A percentile compares a stretch with the other conserved stretches of the same genome.
Conservation (phyloP, 2,888 invertebrate species). For the Selenia dentaria region DNA sequence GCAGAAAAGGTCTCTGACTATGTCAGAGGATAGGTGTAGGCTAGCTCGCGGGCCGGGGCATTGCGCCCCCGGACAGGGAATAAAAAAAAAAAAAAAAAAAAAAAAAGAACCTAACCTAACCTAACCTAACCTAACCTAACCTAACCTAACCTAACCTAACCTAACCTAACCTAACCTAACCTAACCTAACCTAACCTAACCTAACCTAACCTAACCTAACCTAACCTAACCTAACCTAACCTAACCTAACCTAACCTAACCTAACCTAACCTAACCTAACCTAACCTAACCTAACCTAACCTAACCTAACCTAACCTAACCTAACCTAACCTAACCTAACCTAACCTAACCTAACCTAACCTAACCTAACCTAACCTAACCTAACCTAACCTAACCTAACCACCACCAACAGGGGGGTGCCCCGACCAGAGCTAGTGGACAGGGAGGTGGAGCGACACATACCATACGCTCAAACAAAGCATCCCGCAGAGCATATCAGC, state of each 20-base stretch:
- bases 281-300: slow-evolving; percentile 22
- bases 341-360: slow-evolving; percentile 25
- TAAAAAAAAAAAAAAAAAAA: too few species aligned
- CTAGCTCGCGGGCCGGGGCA: too few species aligned
- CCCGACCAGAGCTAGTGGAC: too few species aligned
- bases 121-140: too few species aligned
- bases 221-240: slow-evolving; percentile 26
- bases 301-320: slow-evolving; percentile 25
- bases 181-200: slow-evolving; percentile 30
- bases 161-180: slow-evolving; percentile 28
- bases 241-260: slow-evolving; percentile 29
- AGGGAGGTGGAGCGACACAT: too few species aligned
- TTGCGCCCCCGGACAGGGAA: too few species aligned
- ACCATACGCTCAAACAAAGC: too few species aligned
- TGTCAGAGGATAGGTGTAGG: too few species aligned
- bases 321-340: slow-evolving; percentile 27
- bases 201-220: slow-evolving; percentile 30
- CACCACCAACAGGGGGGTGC: slow-evolving; percentile 1
- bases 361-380: slow-evolving; percentile 23
- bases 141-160: slow-evolving; percentile 30
- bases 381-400: slow-evolving; percentile 24
- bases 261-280: slow-evolving; percentile 26
- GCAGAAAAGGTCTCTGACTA: too few species aligned
- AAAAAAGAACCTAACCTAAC: too few species aligned
- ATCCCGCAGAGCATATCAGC: too few species aligned